These are phyloP conservation scores for Thunnus maccoyii DNA, from an alignment of 2,113 vertebrate species.

Conservation along the genomic window DNA sequence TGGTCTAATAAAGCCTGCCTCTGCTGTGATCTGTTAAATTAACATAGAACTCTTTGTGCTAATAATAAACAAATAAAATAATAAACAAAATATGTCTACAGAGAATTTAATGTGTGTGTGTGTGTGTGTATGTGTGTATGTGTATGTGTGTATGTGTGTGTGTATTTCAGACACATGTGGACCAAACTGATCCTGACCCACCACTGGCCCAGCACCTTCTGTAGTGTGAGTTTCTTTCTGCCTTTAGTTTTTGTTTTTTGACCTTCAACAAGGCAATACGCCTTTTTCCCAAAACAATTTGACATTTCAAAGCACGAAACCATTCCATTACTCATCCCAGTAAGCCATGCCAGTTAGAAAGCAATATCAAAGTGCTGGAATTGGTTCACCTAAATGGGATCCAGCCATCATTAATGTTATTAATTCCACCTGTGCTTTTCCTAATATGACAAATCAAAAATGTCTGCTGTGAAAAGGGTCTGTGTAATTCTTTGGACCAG, in stretches of 20 bases:
- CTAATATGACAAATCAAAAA: no score
- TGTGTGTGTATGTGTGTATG: not conserved
- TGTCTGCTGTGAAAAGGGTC: not conserved
- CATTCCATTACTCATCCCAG: no score
- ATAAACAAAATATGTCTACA: not conserved
- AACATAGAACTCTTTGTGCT: not conserved
- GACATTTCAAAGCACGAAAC: not conserved
- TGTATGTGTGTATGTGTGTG: not conserved
- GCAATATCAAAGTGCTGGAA: not conserved
- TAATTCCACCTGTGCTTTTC: no score
- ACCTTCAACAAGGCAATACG: no score
- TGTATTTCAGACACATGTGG: conserved; percentile 80
- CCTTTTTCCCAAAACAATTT: no score
- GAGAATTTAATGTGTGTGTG: not conserved
- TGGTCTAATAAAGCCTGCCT: not conserved
- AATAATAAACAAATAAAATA: not conserved
- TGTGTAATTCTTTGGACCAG: not conserved
- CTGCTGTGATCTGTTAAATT: not conserved
- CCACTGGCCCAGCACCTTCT: conserved; percentile 86
- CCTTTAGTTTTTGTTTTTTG: not conserved
- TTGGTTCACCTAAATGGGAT: not conserved
- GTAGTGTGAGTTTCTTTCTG: conserved; percentile 72
- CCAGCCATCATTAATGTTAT: no score
- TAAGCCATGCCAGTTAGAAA: no score
- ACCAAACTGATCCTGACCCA: conserved; percentile 85